Percentiles rank a stretch among this genome's conserved stretches.
phyloP scores from a whole-genome alignment of 1,140 invertebrate species.

The Oncopodura yosiiana region DNA sequence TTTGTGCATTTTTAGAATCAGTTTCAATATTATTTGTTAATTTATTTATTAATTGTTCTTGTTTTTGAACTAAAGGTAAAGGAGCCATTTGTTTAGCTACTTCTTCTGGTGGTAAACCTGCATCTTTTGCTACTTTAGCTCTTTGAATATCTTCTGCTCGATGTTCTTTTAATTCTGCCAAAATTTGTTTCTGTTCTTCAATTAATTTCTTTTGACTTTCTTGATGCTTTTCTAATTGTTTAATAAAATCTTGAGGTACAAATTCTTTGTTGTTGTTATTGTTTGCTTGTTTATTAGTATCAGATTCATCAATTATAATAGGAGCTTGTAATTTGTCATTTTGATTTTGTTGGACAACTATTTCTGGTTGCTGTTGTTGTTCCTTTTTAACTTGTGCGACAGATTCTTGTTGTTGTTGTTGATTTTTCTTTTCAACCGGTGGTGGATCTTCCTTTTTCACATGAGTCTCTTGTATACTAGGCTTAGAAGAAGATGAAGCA shows the following conservation, averaged over 20 bases:
- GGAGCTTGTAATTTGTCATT: too few species aligned
- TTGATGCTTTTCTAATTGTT: conserved; percentile 47
- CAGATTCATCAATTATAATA: conserved; percentile 48
- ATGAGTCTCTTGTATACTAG: background rate
- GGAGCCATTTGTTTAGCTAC: background rate
- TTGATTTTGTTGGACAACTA: too few species aligned
- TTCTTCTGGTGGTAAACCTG: background rate
- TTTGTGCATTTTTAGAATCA: conserved; percentile 11
- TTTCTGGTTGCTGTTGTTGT: background rate
- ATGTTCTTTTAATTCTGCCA: conserved; percentile 47
- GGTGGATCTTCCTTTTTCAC: background rate
- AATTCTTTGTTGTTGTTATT: conserved; percentile 40
- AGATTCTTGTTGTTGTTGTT: background rate
- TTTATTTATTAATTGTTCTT: conserved; percentile 19
- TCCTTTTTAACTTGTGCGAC: background rate
- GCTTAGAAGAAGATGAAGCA: too few species aligned
- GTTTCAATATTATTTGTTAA: conserved; percentile 17
- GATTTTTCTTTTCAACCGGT: background rate
- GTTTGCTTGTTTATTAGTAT: conserved; percentile 40
- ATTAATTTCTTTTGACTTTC: conserved; percentile 43
- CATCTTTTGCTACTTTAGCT: background rate
- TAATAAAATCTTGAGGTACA: conserved; percentile 42
- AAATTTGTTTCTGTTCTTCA: conserved; percentile 45
- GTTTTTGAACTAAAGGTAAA: background rate
- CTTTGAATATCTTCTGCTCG: conserved; percentile 32